Evolutionary conservation across 2,113 vertebrate genomes (phyloP), one percentile per base, ranked within the genome.

Genomic region (Mormyrus iriodes): DNA sequence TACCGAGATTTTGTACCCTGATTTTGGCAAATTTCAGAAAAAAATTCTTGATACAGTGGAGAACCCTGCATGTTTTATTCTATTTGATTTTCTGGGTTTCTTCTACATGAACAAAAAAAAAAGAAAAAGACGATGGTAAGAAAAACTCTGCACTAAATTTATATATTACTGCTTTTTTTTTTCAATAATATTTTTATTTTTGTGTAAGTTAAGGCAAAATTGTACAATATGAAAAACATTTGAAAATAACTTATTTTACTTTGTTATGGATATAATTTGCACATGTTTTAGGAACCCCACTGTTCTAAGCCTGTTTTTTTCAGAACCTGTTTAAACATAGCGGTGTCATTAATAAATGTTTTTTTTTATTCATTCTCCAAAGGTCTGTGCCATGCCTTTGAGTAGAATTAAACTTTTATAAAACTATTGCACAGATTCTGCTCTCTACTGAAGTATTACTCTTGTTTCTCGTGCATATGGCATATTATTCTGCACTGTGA

Each of bases 401-500:
- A 91, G 94, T 95, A 91, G 94, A 96, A 94, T 91, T 94, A 93
- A 93, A 92, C 94, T 90, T 96, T 96, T 96, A 92, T 95, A 93
- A 93, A 13, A 93, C 89, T 86, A 92, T 92, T 92, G 88, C 79
- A 92, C 94, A 95, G 93, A 95, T 83, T 93, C 92, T 94, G 95
- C 94, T 96, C 19, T 44, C 21, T 48, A 84, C 44, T 84, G 82
- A 82, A 46, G 44, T 46, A 84, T 48, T n/a, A 46, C 8, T 95
- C 95, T 92, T 95, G 93, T 95, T 94, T 93, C 95, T 94, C 94
- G 91, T 92, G 92, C 90, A 6, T 89, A 87, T 48, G 90, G 76
- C 85, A 92, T 83, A 91, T 92, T n/a, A n/a, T 92, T 94, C 94
- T 94, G 90, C 93, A 8, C 44, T 84, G 82, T 84, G 44, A 84